These are phyloP conservation scores for Masticophis lateralis DNA, from an alignment of 2,797 vertebrate species.

Conservation along the genomic window DNA sequence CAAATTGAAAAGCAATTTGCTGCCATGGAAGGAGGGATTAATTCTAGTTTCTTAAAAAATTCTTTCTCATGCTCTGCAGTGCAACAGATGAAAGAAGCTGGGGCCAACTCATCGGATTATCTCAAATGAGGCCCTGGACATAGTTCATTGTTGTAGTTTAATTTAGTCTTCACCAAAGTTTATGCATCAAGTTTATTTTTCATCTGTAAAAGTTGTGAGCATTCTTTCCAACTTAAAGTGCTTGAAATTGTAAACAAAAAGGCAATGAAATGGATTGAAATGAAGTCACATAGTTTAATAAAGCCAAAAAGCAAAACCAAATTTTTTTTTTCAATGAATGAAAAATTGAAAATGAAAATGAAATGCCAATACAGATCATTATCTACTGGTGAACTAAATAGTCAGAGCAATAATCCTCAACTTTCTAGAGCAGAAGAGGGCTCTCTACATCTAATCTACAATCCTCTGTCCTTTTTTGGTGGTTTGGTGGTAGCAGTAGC, in stretches of 20 bases:
- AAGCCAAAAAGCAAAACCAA: background rate
- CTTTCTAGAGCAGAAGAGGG: background rate
- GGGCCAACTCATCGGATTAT: conserved; percentile 13
- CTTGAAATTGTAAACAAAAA: background rate
- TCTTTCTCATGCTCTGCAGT: conserved; percentile 47
- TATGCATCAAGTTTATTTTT: background rate
- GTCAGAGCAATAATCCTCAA: background rate
- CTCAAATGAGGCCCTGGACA: background rate
- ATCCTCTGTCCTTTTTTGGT: background rate
- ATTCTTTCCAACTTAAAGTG: background rate
- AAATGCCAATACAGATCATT: background rate
- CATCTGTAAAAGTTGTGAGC: background rate
- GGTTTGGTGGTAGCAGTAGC: background rate
- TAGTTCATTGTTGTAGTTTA: background rate
- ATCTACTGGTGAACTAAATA: background rate
- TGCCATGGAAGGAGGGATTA: conserved; percentile 33
- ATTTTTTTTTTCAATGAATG: background rate
- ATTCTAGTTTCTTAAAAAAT: conserved; percentile 56
- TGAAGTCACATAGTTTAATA: background rate
- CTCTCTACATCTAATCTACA: background rate
- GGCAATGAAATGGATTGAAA: background rate
- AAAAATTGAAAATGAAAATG: background rate
- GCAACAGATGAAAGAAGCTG: conserved; percentile 42
- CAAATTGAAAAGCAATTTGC: conserved; percentile 33
- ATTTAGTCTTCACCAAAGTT: background rate